Percentiles rank a stretch among this genome's conserved stretches.
phyloP scores from a whole-genome alignment of 2,888 invertebrate species.

The Scaeva pyrastri region DNA sequence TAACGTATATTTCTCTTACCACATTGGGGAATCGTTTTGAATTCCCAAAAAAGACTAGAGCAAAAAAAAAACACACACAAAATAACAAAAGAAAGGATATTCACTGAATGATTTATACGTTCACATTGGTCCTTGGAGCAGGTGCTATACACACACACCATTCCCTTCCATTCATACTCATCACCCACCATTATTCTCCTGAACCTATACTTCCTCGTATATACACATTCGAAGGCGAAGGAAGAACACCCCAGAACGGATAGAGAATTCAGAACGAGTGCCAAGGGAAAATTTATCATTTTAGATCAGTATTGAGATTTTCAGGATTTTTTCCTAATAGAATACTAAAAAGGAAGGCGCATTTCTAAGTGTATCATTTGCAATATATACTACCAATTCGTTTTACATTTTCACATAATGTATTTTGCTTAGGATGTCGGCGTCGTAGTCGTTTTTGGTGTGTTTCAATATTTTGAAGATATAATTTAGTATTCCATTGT shows the following conservation, averaged over 20 bases:
- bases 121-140: constrained; percentile 72
- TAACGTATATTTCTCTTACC: constrained; percentile 9
- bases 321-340: constrained; percentile 65
- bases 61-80: constrained; percentile 20
- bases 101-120: constrained; percentile 73
- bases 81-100: constrained; percentile 61
- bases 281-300: constrained; percentile 74
- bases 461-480: too few relatives aligned
- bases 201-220: not conserved
- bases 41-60: constrained; percentile 40
- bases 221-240: too few relatives aligned
- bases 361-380: constrained; percentile 72
- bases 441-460: not conserved
- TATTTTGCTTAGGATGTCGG: not conserved
- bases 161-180: not conserved
- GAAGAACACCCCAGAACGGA: constrained; percentile 15
- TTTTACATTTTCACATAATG: constrained; percentile 56
- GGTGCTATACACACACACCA: constrained; percentile 54
- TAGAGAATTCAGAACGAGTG: constrained; percentile 66
- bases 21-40: constrained; percentile 27
- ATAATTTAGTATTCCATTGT: too few relatives aligned
- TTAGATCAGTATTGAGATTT: constrained; percentile 74
- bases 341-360: constrained; percentile 64
- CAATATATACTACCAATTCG: constrained; percentile 69
- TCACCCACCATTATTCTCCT: too few relatives aligned